Evolutionary conservation across 2,888 invertebrate genomes (phyloP).

Genomic region (Lacanobia wlatinum): DNA sequence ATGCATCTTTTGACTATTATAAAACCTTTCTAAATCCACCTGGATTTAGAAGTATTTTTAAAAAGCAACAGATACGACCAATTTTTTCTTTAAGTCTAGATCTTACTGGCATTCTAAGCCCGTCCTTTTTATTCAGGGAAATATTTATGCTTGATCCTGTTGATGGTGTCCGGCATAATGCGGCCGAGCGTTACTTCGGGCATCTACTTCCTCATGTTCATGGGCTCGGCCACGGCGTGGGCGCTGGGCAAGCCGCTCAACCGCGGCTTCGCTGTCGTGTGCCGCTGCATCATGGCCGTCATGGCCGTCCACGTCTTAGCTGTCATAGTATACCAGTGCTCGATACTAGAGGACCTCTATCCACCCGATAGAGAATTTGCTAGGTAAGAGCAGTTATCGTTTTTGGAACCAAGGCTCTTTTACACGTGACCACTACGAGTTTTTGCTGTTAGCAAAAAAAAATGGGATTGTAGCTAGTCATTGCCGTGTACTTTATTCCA

Average conservation of each 20-base stretch:
- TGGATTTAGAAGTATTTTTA: background rate
- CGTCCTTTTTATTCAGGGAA: constrained; percentile 89
- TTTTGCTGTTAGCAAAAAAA: too few relatives aligned
- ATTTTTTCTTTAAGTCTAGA: background rate
- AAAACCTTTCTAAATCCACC: background rate
- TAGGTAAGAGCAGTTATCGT: constrained; percentile 89
- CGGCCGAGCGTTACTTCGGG: constrained; percentile 96
- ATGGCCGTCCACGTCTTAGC: constrained; percentile 94
- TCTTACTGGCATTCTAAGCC: background rate
- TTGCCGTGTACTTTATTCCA: too few relatives aligned
- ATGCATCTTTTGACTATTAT: background rate
- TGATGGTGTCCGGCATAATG: constrained; percentile 94
- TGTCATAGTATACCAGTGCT: constrained; percentile 95
- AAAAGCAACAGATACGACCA: background rate
- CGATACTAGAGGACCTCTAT: constrained; percentile 94
- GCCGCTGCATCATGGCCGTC: constrained; percentile 93
- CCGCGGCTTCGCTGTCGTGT: constrained; percentile 94
- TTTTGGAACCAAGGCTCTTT: background rate
- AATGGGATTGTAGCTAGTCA: too few relatives aligned
- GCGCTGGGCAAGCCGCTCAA: constrained; percentile 94
- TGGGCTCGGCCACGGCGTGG: constrained; percentile 96
- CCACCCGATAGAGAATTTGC: constrained; percentile 93
- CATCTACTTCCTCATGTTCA: constrained; percentile 96
- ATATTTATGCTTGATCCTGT: constrained; percentile 91
- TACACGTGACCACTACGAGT: background rate